phyloP scores from a whole-genome alignment of 2,113 vertebrate genomes.

The Smithornis capensis region DNA sequence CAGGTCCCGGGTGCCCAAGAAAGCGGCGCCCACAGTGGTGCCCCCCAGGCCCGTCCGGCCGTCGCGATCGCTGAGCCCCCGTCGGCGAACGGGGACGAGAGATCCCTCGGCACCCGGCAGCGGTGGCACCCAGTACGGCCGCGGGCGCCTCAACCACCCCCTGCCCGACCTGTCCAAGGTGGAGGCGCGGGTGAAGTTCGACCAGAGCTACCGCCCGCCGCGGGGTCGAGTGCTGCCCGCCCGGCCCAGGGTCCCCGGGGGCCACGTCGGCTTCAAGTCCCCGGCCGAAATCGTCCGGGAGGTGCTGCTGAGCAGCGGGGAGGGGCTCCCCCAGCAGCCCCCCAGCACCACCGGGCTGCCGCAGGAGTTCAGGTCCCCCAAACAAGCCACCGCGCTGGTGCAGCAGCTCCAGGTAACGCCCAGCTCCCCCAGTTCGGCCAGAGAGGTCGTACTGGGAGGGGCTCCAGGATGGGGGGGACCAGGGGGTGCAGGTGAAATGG shows the following conservation, averaged over 20 bases:
- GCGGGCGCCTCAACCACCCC: constrained; percentile 75
- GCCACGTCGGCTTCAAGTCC: constrained; percentile 80
- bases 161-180: constrained; percentile 92
- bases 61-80: not conserved
- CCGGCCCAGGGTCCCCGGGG: not conserved
- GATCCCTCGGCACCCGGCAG: not conserved
- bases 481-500: fast-evolving
- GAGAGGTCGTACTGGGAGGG: not conserved
- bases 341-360: constrained; percentile 59
- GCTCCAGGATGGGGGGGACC: not conserved
- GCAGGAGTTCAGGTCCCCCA: constrained; percentile 79
- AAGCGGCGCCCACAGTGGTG: not conserved
- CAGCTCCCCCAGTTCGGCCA: not conserved
- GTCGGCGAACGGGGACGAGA: not conserved
- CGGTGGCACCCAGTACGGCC: constrained; percentile 69
- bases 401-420: constrained; percentile 87
- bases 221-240: constrained; percentile 57
- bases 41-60: not conserved
- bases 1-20: not conserved
- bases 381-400: constrained; percentile 83
- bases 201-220: constrained; percentile 80
- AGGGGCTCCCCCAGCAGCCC: not conserved
- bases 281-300: constrained; percentile 88
- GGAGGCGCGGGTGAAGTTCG: constrained; percentile 80
- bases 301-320: constrained; percentile 77